Evolutionary conservation across 2,888 invertebrate genomes (phyloP), one percentile per base, ranked within the genome.

Genomic region (Odiellus spinosus): DNA sequence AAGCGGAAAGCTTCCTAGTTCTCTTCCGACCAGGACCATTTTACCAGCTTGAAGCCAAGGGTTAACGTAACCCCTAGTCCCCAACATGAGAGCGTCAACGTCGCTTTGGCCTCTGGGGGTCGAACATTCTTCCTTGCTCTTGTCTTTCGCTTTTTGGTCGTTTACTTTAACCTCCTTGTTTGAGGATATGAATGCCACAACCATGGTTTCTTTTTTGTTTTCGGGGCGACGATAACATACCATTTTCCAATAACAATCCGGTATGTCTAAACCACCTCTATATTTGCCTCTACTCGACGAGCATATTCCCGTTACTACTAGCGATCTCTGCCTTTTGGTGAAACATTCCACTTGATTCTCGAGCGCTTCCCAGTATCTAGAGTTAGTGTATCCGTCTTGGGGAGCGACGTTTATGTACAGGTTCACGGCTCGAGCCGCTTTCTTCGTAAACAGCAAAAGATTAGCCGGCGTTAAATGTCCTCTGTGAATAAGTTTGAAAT

Each of bases 221-320:
- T 18, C 26, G 2, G 34, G 33, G 2, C 19, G 12, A 15, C 38
- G 40, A 14, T 34, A 40, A 14, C 49, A 49, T 11, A 42, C 32
- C 15, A 46, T 42, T 21, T 41, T 41, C 49, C 49, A 49, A 40
- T 45, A 49, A 19, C 49, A 49, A 14, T 41, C 17, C 2, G 49
- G 49, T n/a, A 49, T 42, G 3, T 34, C 33, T 5, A 49, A 19
- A 8, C 26, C 26, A 6, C 26, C 26, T 26, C 4, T 26, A 18
- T 14, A 2, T 3, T 36, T 15, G 19, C 11, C 36, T 17, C 21
- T n/a, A 1, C 38, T 40, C n/a, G 32, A 12, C 12, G 26, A 10
- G 36, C 45, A 46, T 21, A 49, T 38, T 17, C 46, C 49, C n/a
- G 42, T 34, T 19, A 46, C 21, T 3, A 45, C 39, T 19, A 46